These are phyloP conservation scores for Drosophila borealis DNA, from an alignment of 2,888 invertebrate genomes.

Conservation along the genomic window DNA sequence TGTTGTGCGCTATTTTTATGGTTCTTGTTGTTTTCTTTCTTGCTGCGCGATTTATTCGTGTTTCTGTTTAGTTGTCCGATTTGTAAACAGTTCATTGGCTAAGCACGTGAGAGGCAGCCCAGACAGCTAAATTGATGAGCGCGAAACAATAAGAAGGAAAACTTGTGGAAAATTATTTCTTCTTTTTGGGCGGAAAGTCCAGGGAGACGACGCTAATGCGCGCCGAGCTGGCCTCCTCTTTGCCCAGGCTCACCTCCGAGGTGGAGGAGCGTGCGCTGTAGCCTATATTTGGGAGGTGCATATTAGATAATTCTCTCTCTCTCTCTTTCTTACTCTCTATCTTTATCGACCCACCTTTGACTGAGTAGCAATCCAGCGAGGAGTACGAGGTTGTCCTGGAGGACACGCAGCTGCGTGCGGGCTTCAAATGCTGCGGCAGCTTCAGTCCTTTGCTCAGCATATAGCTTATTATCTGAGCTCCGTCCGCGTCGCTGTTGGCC, in stretches of 20 bases:
- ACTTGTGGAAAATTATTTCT: conserved; percentile 35
- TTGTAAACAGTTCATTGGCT: conserved; percentile 67
- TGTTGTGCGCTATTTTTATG: conserved; percentile 60
- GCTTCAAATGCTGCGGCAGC: conserved; percentile 80
- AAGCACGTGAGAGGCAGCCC: conserved; percentile 46
- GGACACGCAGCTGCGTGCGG: conserved; percentile 72
- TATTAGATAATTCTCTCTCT: too few species aligned
- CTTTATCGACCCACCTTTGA: conserved; percentile 58
- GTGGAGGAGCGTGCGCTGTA: conserved; percentile 63
- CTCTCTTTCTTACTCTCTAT: too few species aligned
- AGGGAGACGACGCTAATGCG: conserved; percentile 78
- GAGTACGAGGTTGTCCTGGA: conserved; percentile 79
- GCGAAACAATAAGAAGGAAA: neutral
- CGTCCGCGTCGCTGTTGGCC: conserved; percentile 76
- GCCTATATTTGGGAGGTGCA: conserved; percentile 8
- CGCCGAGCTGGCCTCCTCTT: conserved; percentile 56
- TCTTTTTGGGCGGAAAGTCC: conserved; percentile 67
- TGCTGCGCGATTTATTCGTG: conserved; percentile 46
- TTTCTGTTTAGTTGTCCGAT: conserved; percentile 54
- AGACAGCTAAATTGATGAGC: neutral
- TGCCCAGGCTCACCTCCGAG: conserved; percentile 56
- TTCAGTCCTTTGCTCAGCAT: conserved; percentile 82
- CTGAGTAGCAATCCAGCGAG: conserved; percentile 60
- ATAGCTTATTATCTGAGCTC: conserved; percentile 76
- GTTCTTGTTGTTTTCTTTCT: conserved; percentile 24